These are phyloP conservation scores for Chunga burmeisteri DNA, from an alignment of 2,113 vertebrate species.

Conservation along the genomic window DNA sequence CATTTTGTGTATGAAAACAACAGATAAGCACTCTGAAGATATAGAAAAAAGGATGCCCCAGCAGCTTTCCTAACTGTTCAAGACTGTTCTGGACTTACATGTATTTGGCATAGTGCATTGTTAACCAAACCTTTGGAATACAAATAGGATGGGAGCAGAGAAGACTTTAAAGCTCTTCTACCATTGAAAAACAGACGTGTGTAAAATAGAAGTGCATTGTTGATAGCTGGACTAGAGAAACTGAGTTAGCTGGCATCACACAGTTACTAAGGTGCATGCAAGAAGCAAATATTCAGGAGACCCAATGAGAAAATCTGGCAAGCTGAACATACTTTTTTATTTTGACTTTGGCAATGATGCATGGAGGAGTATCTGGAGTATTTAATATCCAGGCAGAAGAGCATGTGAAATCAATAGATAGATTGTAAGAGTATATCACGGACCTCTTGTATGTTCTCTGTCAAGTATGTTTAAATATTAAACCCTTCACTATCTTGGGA, in stretches of 20 bases:
- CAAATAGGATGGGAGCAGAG: neutral
- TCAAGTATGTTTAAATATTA: conserved; percentile 23
- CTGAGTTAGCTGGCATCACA: neutral
- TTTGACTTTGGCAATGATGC: neutral
- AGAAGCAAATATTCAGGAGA: neutral
- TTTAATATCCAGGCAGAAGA: neutral
- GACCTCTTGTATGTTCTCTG: neutral
- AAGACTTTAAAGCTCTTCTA: neutral
- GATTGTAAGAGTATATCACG: neutral
- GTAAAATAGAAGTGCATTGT: neutral
- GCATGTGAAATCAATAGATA: neutral
- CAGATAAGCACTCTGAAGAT: neutral
- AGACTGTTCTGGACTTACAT: neutral
- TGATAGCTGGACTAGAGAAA: neutral
- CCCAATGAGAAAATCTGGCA: neutral
- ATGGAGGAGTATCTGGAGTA: neutral
- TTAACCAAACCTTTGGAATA: neutral
- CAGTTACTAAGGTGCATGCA: neutral
- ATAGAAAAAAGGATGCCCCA: neutral
- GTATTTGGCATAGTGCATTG: neutral
- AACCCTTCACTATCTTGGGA: neutral
- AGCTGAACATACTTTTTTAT: neutral
- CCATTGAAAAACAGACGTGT: neutral
- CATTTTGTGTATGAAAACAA: neutral
- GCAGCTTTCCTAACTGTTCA: neutral